Percentiles rank a stretch among this genome's conserved stretches.
Conservation (phyloP, 2,797 vertebrate genomes). For the Pangasius krempfi region DNA sequence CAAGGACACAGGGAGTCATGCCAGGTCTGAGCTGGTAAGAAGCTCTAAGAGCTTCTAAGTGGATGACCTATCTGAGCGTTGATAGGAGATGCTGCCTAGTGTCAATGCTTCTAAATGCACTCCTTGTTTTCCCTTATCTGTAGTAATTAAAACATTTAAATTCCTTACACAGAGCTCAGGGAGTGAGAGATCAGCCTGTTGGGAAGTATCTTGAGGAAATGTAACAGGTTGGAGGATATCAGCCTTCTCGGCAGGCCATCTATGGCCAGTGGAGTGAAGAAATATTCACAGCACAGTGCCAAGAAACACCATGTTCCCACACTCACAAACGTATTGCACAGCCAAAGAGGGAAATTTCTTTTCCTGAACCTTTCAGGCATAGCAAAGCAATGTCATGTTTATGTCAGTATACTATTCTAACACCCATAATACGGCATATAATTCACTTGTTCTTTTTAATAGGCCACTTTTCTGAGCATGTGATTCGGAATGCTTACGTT, state of each 20-base stretch:
- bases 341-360: constrained; percentile 36
- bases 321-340: constrained; percentile 40
- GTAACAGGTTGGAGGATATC: constrained; percentile 69
- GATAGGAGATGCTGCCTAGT: constrained; percentile 69
- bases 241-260: constrained; percentile 66
- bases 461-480: constrained; percentile 12
- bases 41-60: constrained; percentile 68
- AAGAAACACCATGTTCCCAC: constrained; percentile 60
- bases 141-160: constrained; percentile 81
- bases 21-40: constrained; percentile 68
- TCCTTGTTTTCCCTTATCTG: constrained; percentile 78
- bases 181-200: constrained; percentile 66
- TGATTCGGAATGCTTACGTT: constrained; percentile 21
- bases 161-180: constrained; percentile 68
- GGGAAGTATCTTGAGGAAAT: constrained; percentile 70
- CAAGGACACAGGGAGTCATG: constrained; percentile 35
- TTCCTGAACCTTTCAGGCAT: constrained; percentile 4
- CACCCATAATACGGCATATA: neutral
- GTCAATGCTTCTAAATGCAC: constrained; percentile 68
- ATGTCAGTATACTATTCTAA: neutral
- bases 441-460: neutral
- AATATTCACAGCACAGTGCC: constrained; percentile 58
- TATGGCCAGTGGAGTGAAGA: constrained; percentile 67
- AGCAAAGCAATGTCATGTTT: neutral
- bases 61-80: constrained; percentile 70